Percentiles rank a stretch among this genome's conserved stretches.
Evolutionary conservation across 2,797 vertebrate species (phyloP).

Genomic region (Phrynocephalus vlangalii): DNA sequence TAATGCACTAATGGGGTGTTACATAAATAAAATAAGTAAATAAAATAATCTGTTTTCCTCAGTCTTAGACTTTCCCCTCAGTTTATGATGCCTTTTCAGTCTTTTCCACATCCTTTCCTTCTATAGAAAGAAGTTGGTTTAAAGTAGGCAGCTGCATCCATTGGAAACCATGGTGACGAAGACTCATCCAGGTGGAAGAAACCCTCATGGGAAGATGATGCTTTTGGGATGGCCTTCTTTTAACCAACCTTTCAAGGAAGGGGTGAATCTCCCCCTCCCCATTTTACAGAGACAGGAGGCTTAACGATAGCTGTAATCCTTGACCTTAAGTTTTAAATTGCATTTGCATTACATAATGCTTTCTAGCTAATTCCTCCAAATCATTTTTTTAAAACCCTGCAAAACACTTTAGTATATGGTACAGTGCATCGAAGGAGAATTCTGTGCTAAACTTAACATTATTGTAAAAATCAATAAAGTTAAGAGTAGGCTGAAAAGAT

Average conservation of each 20-base stretch:
- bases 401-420: not conserved
- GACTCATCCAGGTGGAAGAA: conserved; percentile 17
- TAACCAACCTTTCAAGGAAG: not conserved
- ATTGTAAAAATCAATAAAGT: not conserved
- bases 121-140: not conserved
- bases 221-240: not conserved
- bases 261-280: not conserved
- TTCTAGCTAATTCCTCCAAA: conserved; percentile 4
- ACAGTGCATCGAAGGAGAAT: rapidly evolving
- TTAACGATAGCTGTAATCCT: conserved; percentile 4
- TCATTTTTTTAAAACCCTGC: not conserved
- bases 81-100: not conserved
- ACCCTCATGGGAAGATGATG: not conserved
- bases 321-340: conserved; percentile 7
- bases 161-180: conserved; percentile 26
- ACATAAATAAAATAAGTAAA: too few species aligned
- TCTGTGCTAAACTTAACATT: rapidly evolving
- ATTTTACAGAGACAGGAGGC: not conserved
- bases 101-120: not conserved
- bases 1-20: too few species aligned
- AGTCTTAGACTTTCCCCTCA: not conserved
- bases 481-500: not conserved
- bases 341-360: conserved; percentile 14
- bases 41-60: not conserved
- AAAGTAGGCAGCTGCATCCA: conserved; percentile 19